These are phyloP conservation scores for Anastatus disparis DNA, from an alignment of 1,140 invertebrate genomes.

Conservation along the genomic window DNA sequence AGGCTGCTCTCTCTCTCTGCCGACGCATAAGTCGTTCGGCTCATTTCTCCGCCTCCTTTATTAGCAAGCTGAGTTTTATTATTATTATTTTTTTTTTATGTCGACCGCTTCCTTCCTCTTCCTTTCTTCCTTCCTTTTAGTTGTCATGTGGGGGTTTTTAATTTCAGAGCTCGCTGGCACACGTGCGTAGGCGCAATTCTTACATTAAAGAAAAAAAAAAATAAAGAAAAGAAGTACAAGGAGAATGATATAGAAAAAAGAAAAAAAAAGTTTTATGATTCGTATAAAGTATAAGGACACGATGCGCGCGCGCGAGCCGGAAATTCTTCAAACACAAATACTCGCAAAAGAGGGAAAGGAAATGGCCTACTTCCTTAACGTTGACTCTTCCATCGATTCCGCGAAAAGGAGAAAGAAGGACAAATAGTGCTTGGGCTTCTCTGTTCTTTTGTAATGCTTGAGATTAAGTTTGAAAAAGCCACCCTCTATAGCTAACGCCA, in stretches of 20 bases:
- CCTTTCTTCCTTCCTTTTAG: background rate
- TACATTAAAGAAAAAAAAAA: too few relatives aligned
- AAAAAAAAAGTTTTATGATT: too few relatives aligned
- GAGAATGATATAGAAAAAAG: too few relatives aligned
- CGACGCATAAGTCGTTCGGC: slow-evolving; percentile 1
- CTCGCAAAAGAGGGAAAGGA: slow-evolving; percentile 39
- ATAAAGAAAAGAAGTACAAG: too few relatives aligned
- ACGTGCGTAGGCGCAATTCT: too few relatives aligned
- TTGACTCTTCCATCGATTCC: slow-evolving; percentile 48
- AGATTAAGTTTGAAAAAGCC: too few relatives aligned
- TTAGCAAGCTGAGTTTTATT: too few relatives aligned
- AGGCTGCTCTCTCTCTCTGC: too few relatives aligned
- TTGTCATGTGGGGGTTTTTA: background rate
- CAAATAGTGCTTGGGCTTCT: slow-evolving; percentile 18
- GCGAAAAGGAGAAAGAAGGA: slow-evolving; percentile 33
- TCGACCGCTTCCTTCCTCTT: background rate
- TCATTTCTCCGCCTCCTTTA: slow-evolving; percentile 8
- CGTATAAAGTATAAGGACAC: too few relatives aligned
- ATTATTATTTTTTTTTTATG: background rate
- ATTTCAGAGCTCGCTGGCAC: too few relatives aligned
- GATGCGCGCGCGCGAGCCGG: too few relatives aligned
- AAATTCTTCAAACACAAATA: slow-evolving; percentile 30
- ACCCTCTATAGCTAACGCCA: too few relatives aligned
- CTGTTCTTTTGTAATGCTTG: background rate
- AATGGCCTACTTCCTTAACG: slow-evolving; percentile 48